Conservation (phyloP, 2,888 invertebrate species). For the Nephrotoma guestfalica region DNA sequence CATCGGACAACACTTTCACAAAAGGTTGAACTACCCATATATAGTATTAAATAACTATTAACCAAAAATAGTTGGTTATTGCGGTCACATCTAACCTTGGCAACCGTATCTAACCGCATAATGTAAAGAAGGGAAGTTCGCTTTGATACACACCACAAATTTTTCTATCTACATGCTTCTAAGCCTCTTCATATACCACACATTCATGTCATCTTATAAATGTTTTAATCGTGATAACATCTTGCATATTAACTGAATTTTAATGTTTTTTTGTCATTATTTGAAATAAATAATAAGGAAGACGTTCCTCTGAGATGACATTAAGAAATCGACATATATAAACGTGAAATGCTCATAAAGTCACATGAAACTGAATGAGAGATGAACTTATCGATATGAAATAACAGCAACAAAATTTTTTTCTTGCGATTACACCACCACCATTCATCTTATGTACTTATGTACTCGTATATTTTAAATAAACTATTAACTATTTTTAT, state of each 20-base stretch:
- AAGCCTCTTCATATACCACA: no score
- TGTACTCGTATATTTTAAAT: no score
- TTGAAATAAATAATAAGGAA: background rate
- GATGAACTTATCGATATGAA: background rate
- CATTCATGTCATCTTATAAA: background rate
- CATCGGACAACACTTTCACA: no score
- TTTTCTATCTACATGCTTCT: background rate
- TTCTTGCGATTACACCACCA: background rate
- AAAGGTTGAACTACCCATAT: no score
- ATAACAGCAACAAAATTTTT: background rate
- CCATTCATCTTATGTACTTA: background rate
- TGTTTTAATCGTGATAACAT: background rate
- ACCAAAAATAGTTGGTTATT: background rate
- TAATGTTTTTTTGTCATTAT: background rate
- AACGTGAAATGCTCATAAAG: background rate
- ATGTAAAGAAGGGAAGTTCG: background rate
- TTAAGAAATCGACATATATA: background rate
- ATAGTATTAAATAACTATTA: background rate
- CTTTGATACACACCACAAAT: background rate
- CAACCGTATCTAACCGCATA: no score
- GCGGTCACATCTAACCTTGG: no score
- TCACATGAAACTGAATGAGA: background rate
- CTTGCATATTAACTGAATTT: background rate
- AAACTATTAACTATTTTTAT: background rate
- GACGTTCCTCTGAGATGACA: background rate